Evolutionary conservation across 2,888 invertebrate species (phyloP), one percentile per base, ranked within the genome.

Genomic region (Temnothorax ravouxi): DNA sequence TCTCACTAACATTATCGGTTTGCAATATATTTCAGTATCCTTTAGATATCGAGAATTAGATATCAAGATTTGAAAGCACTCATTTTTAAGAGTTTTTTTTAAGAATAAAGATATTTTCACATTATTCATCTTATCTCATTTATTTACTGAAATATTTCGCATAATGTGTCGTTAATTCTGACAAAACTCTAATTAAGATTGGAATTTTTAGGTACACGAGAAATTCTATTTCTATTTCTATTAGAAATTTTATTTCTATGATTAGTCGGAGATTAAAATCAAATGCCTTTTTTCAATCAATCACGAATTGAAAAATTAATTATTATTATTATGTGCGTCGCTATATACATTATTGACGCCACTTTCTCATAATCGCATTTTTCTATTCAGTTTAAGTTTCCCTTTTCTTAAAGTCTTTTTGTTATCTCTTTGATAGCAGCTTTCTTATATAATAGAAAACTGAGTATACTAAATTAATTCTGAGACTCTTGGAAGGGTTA

Each of bases 241-340:
- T 34, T 34, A 75, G 25, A 38, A 56, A 56, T 15, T 56, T 56
- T 18, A 15, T 18, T 25, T 52, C 15, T 29, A 18, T 13, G 15
- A 67, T 67, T 67, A n/a, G 3, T 76, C 52, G n/a, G 29, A 4
- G 9, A 25, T 74, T 13, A 29, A 75, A 52, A 83, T 82, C 83
- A 80, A 89, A 86, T 80, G 76, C 82, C 52, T 85, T 86, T 75
- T 83, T 79, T 52, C n/a, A 18, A 56, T 56, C 79, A 82, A 83
- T 64, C 86, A 80, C 86, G 41, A 76, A 83, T 66, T 66, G 61
- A 85, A 80, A 86, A 84, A 86, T 88, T 86, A 84, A 88, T 88
- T 80, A 84, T 87, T 87, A 90, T 72, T 84, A 83, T 79, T 84
- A 67, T 69, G 79, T 87, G 54, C 83, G 66, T 59, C 67, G 71